Evolutionary conservation across 2,888 invertebrate genomes (phyloP), one percentile per base, ranked within the genome.

Genomic region (Plebejus argus): DNA sequence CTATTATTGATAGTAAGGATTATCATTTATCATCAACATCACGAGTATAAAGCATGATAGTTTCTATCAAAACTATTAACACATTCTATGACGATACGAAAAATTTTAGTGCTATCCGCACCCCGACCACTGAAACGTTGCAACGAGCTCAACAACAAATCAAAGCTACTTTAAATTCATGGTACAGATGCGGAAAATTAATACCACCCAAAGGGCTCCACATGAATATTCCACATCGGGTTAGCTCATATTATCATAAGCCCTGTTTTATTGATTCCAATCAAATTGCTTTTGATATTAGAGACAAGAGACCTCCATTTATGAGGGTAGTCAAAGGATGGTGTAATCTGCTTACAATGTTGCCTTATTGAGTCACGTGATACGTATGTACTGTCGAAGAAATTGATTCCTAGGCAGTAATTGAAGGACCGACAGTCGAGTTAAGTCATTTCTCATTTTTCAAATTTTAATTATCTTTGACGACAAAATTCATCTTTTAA

Each of bases 231-330:
- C 66, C 66, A 66, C 28, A 66, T 66, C 28, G 15, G 28, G 66
- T 15, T 66, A 28, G 66, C 6, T 66, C 28, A 33, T 66, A 66
- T 66, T 66, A 66, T 15, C 66, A 66, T 28, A 66, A 28, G 18
- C 66, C 66, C 15, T 18, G 28, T 66, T 66, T 28, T 66, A 66
- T 66, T 66, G 66, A 66, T 66, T 66, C 66, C 66, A 66, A 66
- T 66, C 28, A 66, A 66, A 66, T 18, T 15, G 66, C 66, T 33
- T 66, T 28, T 33, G 66, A 33, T 28, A 66, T 66, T 66, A 66
- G 66, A 33, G 33, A 66, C 66, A 66, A 15, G 66, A 66, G 66
- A 66, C 28, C 6, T 15, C 28, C 12, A 66, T 66, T 66, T 66
- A 66, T 66, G 28, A 66, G 66, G 66, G 28, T n/a, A n/a, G n/a